Base-by-base conservation (phyloP, 2,113 vertebrate genomes). In the Nanorana parkeri region DNA sequence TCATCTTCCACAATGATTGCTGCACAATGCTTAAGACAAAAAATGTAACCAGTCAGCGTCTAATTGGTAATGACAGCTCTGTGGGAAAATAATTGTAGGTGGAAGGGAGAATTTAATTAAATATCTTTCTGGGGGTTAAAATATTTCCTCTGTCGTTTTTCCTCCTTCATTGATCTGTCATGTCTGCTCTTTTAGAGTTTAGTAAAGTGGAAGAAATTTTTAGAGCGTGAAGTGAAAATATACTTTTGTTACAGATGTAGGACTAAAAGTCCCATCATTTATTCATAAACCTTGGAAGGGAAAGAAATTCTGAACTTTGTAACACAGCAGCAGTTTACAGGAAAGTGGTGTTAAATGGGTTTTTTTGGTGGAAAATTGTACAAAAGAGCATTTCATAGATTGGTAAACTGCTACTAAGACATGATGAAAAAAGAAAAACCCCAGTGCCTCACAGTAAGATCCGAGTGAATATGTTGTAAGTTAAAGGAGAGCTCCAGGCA, bases 161-260 rank as follows among this genome's bases (percentile, higher is more conserved):
- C 20, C n/a, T 68, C 77, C 23, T 60, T 61, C 65, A 69, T 80
- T 47, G 77, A 68, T 80, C 66, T 68, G 32, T 69, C 66, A 69
- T 24, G 65, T 80, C 29, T 68, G 66, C 15, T 58, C 69, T 69
- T 60, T 51, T 41, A 26, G 51, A 68, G 64, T 56, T 69, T 80
- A 60, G 77, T 80, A 58, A 68, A 64, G 65, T 56, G 77, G 52
- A 60, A 58, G 55, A 41, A 69, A 60, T 41, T 60, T 80, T 80
- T 80, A 80, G 77, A 80, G 77, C 77, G 77, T 80, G 55, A 80
- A 80, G 29, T 69, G 28, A 69, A 56, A 80, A 69, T 60, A 61
- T 80, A 80, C 55, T 69, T 80, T 80, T 80, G 66, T 80, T 68
- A 68, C 60, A 47, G 77, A 65, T 67, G 77, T 69, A 41, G 52